phyloP scores from a whole-genome alignment of 2,888 invertebrate genomes.

The Plutella xylostella region DNA sequence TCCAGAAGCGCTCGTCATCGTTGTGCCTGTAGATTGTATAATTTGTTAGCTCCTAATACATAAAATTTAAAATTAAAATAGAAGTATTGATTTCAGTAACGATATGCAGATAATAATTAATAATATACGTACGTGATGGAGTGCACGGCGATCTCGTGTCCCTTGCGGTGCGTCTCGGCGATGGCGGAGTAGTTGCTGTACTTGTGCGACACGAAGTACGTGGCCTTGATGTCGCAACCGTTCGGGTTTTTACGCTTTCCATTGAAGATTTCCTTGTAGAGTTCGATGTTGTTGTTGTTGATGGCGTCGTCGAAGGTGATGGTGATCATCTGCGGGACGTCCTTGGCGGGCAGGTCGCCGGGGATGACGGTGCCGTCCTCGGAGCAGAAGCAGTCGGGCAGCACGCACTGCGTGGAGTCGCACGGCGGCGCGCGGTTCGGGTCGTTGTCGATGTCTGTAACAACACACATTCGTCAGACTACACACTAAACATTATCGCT shows the following conservation, averaged over 20 bases:
- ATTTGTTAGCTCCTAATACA: not conserved
- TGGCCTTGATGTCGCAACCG: slow-evolving; percentile 92
- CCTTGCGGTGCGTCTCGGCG: slow-evolving; percentile 90
- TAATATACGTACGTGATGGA: slow-evolving; percentile 85
- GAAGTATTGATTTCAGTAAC: too few relatives aligned
- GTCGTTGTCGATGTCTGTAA: slow-evolving; percentile 90
- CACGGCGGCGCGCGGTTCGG: slow-evolving; percentile 93
- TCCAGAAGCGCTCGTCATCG: slow-evolving; percentile 93
- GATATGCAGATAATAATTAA: not conserved
- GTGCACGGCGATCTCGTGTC: slow-evolving; percentile 94
- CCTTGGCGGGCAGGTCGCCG: slow-evolving; percentile 84
- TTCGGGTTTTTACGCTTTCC: slow-evolving; percentile 91
- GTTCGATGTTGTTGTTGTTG: slow-evolving; percentile 94
- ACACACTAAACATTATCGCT: too few relatives aligned
- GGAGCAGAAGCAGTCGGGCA: slow-evolving; percentile 95
- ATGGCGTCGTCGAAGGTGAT: slow-evolving; percentile 96
- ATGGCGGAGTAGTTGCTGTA: slow-evolving; percentile 95
- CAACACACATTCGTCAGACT: slow-evolving; percentile 16
- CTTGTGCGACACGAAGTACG: slow-evolving; percentile 93
- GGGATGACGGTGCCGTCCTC: slow-evolving; percentile 91
- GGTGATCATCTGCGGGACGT: slow-evolving; percentile 94
- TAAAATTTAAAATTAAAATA: too few relatives aligned
- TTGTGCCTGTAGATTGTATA: slow-evolving; percentile 76
- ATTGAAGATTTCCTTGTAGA: slow-evolving; percentile 93
- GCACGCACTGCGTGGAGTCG: slow-evolving; percentile 84